Evolutionary conservation across 2,797 vertebrate species (phyloP).

Genomic region (Dipus sagitta): DNA sequence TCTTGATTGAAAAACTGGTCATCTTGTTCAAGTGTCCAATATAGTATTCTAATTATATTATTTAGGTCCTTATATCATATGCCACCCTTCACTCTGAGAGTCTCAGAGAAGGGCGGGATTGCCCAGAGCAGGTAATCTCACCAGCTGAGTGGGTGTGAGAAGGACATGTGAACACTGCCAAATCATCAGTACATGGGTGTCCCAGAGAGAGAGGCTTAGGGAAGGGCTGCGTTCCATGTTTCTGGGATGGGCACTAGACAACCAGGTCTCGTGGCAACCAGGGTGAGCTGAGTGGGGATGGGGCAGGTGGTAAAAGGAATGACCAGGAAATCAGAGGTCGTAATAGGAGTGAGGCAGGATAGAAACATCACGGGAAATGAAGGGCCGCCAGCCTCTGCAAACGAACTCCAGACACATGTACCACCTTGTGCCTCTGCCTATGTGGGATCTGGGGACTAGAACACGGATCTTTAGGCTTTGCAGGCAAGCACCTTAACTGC

Average conservation of each 20-base stretch:
- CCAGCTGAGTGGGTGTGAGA: background rate
- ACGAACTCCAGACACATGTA: too few relatives aligned
- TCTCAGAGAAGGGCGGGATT: background rate
- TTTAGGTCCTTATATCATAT: background rate
- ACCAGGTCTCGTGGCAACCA: background rate
- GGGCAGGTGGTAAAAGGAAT: background rate
- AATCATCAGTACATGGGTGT: background rate
- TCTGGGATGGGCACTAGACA: background rate
- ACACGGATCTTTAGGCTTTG: background rate
- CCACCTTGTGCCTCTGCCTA: too few relatives aligned
- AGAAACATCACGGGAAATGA: background rate
- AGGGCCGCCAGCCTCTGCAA: too few relatives aligned
- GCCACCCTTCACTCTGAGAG: background rate
- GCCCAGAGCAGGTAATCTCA: background rate
- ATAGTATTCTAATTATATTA: background rate
- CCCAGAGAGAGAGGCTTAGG: background rate
- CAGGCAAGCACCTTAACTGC: background rate
- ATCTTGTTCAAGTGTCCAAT: conserved; percentile 28
- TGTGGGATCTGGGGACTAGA: background rate
- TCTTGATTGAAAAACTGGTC: conserved; percentile 25
- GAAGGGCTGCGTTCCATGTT: background rate
- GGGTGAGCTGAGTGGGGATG: background rate
- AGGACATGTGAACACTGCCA: background rate
- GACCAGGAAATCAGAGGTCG: background rate
- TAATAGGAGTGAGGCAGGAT: background rate